A percentile compares a stretch with the other conserved stretches of the same genome.
These are phyloP conservation scores for Catocala nupta DNA, from an alignment of 2,888 invertebrate species.

Conservation along the genomic window DNA sequence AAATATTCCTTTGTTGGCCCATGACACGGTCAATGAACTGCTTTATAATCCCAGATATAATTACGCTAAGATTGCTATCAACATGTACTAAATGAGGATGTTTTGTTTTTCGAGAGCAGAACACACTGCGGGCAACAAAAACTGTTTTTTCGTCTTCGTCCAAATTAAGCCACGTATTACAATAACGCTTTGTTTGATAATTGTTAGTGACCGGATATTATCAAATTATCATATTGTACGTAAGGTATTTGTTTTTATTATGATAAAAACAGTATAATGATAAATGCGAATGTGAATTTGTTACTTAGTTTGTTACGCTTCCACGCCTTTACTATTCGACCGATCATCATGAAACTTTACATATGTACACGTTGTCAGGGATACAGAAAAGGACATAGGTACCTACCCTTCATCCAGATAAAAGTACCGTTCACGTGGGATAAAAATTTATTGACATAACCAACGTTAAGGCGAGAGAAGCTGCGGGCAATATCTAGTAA, in stretches of 20 bases:
- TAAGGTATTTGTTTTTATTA: conserved; percentile 34
- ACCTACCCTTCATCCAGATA: too few species aligned
- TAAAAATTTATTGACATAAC: too few species aligned
- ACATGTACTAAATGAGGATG: conserved; percentile 71
- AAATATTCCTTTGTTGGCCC: conserved; percentile 33
- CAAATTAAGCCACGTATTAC: conserved; percentile 65
- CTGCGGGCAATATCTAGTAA: too few species aligned
- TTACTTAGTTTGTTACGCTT: too few species aligned
- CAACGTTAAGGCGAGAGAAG: too few species aligned
- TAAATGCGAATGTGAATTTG: neutral
- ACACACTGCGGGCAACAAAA: conserved; percentile 48
- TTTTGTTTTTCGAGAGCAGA: conserved; percentile 64
- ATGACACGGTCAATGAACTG: conserved; percentile 52
- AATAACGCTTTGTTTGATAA: conserved; percentile 59
- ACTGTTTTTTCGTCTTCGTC: conserved; percentile 56
- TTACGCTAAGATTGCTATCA: conserved; percentile 76
- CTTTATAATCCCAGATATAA: conserved; percentile 72
- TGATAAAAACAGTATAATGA: conserved; percentile 18
- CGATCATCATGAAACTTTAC: too few species aligned
- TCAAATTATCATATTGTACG: conserved; percentile 29
- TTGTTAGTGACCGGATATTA: conserved; percentile 46
- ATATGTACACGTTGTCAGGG: too few species aligned
- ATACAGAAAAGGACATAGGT: too few species aligned
- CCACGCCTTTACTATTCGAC: too few species aligned
- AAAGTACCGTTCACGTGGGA: too few species aligned